phyloP scores from a whole-genome alignment of 2,113 vertebrate species.

The Notothenia rossii region DNA sequence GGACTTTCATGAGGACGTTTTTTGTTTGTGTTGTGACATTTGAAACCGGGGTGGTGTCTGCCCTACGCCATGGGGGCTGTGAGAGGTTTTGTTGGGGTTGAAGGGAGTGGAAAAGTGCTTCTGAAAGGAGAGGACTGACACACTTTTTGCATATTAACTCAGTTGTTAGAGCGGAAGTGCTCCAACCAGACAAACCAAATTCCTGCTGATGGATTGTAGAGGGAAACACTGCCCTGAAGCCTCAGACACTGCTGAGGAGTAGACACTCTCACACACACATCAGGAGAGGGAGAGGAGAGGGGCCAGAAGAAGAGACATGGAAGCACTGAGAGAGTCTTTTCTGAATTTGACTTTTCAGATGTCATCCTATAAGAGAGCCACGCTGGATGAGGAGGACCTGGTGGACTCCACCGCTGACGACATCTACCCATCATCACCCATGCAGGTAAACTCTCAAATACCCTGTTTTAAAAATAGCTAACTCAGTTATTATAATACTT shows the following conservation, averaged over 20 bases:
- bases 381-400: slow-evolving; percentile 94
- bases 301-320: slow-evolving; percentile 65
- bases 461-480: neutral
- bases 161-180: slow-evolving; percentile 10
- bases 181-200: slow-evolving; percentile 42
- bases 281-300: slow-evolving; percentile 13
- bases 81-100: slow-evolving; percentile 35
- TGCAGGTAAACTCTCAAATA: slow-evolving; percentile 85
- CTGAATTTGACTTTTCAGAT: slow-evolving; percentile 91
- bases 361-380: slow-evolving; percentile 95
- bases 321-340: slow-evolving; percentile 86
- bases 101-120: slow-evolving; percentile 31
- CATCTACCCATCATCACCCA: slow-evolving; percentile 86
- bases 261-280: slow-evolving; percentile 7
- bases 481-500: too few species aligned
- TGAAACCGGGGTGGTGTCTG: slow-evolving; percentile 18
- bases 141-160: neutral
- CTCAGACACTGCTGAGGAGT: slow-evolving; percentile 38
- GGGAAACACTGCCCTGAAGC: slow-evolving; percentile 41
- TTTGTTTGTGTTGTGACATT: slow-evolving; percentile 40
- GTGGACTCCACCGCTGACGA: slow-evolving; percentile 90
- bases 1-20: slow-evolving; percentile 43
- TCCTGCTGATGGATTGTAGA: slow-evolving; percentile 62
- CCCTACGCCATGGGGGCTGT: slow-evolving; percentile 43
- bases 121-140: slow-evolving; percentile 49